Evolutionary conservation across 2,113 vertebrate genomes (phyloP).

Genomic region (Brachyhypopomus gauderio): DNA sequence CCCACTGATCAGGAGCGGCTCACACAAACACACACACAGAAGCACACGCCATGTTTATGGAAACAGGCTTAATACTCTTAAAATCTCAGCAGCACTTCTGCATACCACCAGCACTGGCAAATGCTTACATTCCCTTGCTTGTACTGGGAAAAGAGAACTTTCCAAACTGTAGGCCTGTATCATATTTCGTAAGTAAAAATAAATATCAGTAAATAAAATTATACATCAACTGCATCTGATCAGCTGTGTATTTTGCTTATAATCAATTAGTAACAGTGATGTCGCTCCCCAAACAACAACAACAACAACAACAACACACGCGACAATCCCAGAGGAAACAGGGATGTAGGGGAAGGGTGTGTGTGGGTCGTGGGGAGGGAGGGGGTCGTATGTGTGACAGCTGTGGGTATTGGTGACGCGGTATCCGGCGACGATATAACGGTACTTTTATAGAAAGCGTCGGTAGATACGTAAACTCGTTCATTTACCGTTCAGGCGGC

Average conservation of each 20-base stretch:
- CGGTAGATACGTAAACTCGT: slow-evolving; percentile 66
- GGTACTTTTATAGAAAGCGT: slow-evolving; percentile 91
- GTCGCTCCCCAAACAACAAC: neutral
- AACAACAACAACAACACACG: no score
- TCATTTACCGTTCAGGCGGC: slow-evolving; percentile 65
- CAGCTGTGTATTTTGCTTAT: neutral
- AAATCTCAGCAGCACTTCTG: slow-evolving; percentile 16
- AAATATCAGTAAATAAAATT: neutral
- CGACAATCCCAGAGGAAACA: slow-evolving; percentile 7
- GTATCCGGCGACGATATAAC: slow-evolving; percentile 77
- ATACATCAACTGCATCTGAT: neutral
- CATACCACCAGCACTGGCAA: neutral
- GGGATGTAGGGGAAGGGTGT: neutral
- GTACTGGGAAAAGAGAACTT: neutral
- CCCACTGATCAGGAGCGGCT: slow-evolving; percentile 15
- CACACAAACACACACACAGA: slow-evolving; percentile 33
- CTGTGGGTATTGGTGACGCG: slow-evolving; percentile 79
- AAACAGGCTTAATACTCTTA: slow-evolving; percentile 20
- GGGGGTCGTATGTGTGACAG: slow-evolving; percentile 71
- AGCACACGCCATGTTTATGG: slow-evolving; percentile 26
- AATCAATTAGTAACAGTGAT: neutral
- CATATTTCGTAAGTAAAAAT: neutral
- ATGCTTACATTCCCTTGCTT: neutral
- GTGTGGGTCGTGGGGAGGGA: slow-evolving; percentile 41
- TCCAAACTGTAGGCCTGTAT: neutral